Percentiles rank a stretch among this genome's conserved stretches.
Evolutionary conservation across 2,797 vertebrate genomes (phyloP).

Genomic region (Sciaenops ocellatus): DNA sequence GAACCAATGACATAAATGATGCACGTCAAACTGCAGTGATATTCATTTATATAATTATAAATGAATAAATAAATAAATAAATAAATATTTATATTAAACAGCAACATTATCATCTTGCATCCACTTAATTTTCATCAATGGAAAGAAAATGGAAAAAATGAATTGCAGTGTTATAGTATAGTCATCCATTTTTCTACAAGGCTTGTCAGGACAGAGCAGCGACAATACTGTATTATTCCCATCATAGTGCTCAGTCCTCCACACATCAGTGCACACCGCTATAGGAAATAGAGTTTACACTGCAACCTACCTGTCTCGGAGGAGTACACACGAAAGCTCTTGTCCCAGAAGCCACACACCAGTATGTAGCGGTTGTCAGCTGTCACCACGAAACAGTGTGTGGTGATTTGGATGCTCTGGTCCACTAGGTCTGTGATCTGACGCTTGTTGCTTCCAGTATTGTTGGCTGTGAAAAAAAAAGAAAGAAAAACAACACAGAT

Average conservation of each 20-base stretch:
- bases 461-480: slow-evolving; percentile 88
- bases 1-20: neutral
- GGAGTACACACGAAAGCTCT: slow-evolving; percentile 98
- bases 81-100: too few species aligned
- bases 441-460: slow-evolving; percentile 94
- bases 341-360: slow-evolving; percentile 99
- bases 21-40: neutral
- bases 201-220: slow-evolving; percentile 57
- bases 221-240: slow-evolving; percentile 65
- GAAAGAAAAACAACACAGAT: slow-evolving; percentile 14
- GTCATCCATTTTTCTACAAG: slow-evolving; percentile 48
- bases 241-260: slow-evolving; percentile 68
- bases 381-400: slow-evolving; percentile 98
- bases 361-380: slow-evolving; percentile 99
- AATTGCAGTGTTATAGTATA: slow-evolving; percentile 21
- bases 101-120: neutral
- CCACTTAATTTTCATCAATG: neutral
- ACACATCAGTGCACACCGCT: slow-evolving; percentile 72
- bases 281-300: slow-evolving; percentile 77
- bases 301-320: slow-evolving; percentile 94
- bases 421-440: slow-evolving; percentile 99
- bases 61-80: too few species aligned
- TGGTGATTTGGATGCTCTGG: slow-evolving; percentile 99
- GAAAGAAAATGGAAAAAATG: neutral
- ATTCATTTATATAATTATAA: neutral